These are phyloP conservation scores for Argyrosomus japonicus DNA, from an alignment of 2,113 vertebrate species.

Conservation along the genomic window DNA sequence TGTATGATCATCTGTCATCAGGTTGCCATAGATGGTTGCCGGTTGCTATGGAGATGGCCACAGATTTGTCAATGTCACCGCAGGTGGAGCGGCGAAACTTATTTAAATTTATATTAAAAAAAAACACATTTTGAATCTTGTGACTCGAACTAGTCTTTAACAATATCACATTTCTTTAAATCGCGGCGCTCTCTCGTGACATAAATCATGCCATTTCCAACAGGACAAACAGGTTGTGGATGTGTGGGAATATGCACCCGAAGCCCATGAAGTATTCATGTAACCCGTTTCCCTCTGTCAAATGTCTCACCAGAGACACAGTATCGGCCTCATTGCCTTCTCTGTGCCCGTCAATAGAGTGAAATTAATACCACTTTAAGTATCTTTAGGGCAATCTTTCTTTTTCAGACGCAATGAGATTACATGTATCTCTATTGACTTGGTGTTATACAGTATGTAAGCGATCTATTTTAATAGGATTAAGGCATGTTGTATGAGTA, in stretches of 20 bases:
- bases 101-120: neutral
- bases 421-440: conserved; percentile 77
- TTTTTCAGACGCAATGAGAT: conserved; percentile 77
- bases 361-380: conserved; percentile 79
- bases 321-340: conserved; percentile 61
- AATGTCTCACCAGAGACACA: conserved; percentile 71
- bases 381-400: conserved; percentile 76
- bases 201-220: conserved; percentile 8
- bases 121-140: neutral
- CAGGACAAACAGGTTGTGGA: conserved; percentile 65
- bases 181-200: neutral
- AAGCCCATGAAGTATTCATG: conserved; percentile 72
- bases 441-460: conserved; percentile 75
- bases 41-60: conserved; percentile 56
- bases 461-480: conserved; percentile 81
- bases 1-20: conserved; percentile 20
- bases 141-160: neutral
- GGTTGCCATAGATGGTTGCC: conserved; percentile 30
- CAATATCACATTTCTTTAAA: conserved; percentile 19
- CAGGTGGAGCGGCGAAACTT: neutral
- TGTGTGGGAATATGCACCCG: conserved; percentile 61
- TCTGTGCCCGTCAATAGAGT: conserved; percentile 69
- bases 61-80: conserved; percentile 25
- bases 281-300: conserved; percentile 67
- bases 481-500: conserved; percentile 67